Base-by-base conservation (phyloP, 2,113 vertebrate genomes). In the Rhombomys opimus region DNA sequence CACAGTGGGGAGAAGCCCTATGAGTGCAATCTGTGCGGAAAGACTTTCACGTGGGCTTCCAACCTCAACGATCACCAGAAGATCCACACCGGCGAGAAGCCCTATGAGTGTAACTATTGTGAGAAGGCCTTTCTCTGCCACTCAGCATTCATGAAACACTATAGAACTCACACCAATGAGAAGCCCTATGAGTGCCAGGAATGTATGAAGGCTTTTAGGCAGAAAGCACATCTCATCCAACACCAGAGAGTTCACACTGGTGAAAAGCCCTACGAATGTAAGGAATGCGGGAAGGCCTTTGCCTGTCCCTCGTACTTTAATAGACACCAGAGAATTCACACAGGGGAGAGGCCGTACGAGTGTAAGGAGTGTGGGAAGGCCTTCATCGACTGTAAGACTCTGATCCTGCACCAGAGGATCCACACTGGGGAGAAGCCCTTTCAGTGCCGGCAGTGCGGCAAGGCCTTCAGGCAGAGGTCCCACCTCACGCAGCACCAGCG, bases 31-130 rank as follows among this genome's bases (percentile, higher is more conserved):
- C 27, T 87, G 30, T 95, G 89, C 63, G 89, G 89, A 7, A 91
- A 95, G 67, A 89, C 86, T 15, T 94, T 94, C 30, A 94, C 93
- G 10, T 89, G 93, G 93, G 86, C 87, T 38, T 94, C 93, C 57
- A 94, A 94, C 41, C 17, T 94, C 30, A 94, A 94, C 22, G 87
- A 94, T 23, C 93, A 94, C 59, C 89, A 87, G 72, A 90, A 90
- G 76, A 90, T 94, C 57, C 93, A 94, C 70, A 90, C 87, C 32
- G 93, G 93, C 2, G 80, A 94, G 17, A 94, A 94, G 23, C 87
- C 88, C 14, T 94, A 85, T 0, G 87, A 90, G 63, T 94, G 93
- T 68, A 85, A 90, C 61, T 82, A 91, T 10, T 95, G 89, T 38
- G 89, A 78, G 13, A 95, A 95, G 52, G 81, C 52, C 59, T 91